Percentiles rank a stretch among this genome's conserved stretches.
These are phyloP conservation scores for Pedetes capensis DNA, from an alignment of 2,113 vertebrate species.

Conservation along the genomic window DNA sequence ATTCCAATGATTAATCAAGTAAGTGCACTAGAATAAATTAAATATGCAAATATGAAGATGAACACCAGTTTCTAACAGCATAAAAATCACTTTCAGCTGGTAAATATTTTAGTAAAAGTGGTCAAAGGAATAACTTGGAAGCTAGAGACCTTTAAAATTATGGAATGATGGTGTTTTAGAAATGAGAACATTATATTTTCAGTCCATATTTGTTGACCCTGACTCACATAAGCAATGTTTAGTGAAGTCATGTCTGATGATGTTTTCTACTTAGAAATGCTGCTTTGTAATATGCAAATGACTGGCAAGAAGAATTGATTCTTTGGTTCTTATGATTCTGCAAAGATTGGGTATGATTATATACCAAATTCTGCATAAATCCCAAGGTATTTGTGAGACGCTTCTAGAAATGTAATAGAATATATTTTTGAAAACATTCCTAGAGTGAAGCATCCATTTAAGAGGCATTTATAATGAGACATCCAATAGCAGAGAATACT, in stretches of 20 bases:
- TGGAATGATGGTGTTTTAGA: background rate
- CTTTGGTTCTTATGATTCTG: slow-evolving; percentile 1
- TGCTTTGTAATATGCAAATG: background rate
- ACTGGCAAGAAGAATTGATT: background rate
- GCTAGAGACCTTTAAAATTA: background rate
- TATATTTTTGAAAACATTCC: background rate
- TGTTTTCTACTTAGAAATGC: background rate
- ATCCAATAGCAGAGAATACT: background rate
- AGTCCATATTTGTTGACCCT: background rate
- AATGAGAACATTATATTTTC: background rate
- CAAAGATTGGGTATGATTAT: background rate
- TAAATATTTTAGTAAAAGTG: slow-evolving; percentile 31
- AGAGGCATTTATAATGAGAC: background rate
- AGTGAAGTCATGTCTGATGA: background rate
- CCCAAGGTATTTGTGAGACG: background rate
- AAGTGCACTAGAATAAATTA: background rate
- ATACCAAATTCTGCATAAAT: background rate
- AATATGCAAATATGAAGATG: background rate
- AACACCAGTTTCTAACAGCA: background rate
- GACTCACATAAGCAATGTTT: background rate
- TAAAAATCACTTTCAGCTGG: background rate
- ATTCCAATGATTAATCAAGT: background rate
- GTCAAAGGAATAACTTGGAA: background rate
- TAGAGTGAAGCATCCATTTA: background rate
- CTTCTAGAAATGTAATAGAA: slow-evolving; percentile 3